Evolutionary conservation across 2,797 vertebrate species (phyloP).

Genomic region (Trachops cirrhosus): DNA sequence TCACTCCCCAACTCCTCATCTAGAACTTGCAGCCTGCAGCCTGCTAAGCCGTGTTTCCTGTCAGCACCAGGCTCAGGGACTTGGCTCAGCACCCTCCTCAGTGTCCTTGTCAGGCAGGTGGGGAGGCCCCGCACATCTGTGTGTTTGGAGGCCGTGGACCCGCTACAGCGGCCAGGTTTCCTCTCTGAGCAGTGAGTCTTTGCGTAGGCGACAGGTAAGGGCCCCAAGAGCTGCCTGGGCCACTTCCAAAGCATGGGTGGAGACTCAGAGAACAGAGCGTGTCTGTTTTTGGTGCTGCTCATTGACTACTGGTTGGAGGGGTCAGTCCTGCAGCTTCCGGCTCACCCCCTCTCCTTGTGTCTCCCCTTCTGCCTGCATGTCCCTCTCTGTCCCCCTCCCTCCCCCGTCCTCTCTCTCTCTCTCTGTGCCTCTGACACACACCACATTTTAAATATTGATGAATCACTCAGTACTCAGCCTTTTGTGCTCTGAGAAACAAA

Average conservation of each 20-base stretch:
- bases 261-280: background rate
- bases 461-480: background rate
- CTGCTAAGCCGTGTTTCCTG: background rate
- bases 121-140: accelerated
- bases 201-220: background rate
- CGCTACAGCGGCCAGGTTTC: background rate
- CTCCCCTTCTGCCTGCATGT: background rate
- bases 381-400: background rate
- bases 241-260: background rate
- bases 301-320: background rate
- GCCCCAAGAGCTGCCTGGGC: background rate
- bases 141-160: background rate
- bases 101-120: background rate
- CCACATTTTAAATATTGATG: background rate
- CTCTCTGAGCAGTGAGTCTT: background rate
- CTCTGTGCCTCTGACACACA: background rate
- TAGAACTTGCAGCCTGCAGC: background rate
- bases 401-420: background rate
- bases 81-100: background rate
- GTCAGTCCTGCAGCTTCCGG: background rate
- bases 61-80: accelerated
- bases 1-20: too few species aligned
- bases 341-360: background rate
- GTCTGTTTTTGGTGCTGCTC: background rate
- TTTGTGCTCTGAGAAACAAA: background rate